A percentile compares a stretch with the other conserved stretches of the same genome.
These are phyloP conservation scores for Parapsyche elsis DNA, from an alignment of 1,140 invertebrate genomes.

Conservation along the genomic window DNA sequence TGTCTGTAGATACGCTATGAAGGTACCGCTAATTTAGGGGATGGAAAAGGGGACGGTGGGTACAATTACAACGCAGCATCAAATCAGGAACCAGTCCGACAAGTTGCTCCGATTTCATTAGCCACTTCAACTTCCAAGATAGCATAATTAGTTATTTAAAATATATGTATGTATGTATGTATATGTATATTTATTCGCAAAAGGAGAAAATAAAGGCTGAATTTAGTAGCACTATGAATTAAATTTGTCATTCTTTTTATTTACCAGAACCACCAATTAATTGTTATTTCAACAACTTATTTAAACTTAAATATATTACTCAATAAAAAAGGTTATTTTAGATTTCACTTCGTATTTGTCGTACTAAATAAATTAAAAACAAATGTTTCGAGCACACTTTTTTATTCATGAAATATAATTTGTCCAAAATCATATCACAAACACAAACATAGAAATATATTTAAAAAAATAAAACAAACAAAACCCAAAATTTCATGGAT, in stretches of 20 bases:
- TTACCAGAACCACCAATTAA: too few species aligned
- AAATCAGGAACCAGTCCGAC: constrained; percentile 61
- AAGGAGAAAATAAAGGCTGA: constrained; percentile 16
- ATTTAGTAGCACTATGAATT: not conserved
- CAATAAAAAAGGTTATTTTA: too few species aligned
- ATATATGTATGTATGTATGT: not conserved
- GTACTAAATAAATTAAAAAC: too few species aligned
- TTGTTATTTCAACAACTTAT: too few species aligned
- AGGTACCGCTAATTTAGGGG: constrained; percentile 65
- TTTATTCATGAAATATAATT: constrained; percentile 21
- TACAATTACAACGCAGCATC: constrained; percentile 69
- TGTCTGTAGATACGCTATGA: constrained; percentile 70
- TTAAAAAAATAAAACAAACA: not conserved
- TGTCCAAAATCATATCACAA: not conserved
- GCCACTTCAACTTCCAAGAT: constrained; percentile 10
- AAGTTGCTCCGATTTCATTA: constrained; percentile 58
- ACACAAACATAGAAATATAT: not conserved
- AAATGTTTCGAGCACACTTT: constrained; percentile 1
- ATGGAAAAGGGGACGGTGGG: constrained; percentile 64
- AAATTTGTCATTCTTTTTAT: not conserved
- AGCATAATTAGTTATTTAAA: not conserved
- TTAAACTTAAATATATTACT: too few species aligned
- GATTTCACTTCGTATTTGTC: too few species aligned
- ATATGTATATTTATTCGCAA: constrained; percentile 7
- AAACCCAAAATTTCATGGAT: not conserved